Conservation (phyloP, 2,888 invertebrate species). For the Drosophila helvetica region DNA sequence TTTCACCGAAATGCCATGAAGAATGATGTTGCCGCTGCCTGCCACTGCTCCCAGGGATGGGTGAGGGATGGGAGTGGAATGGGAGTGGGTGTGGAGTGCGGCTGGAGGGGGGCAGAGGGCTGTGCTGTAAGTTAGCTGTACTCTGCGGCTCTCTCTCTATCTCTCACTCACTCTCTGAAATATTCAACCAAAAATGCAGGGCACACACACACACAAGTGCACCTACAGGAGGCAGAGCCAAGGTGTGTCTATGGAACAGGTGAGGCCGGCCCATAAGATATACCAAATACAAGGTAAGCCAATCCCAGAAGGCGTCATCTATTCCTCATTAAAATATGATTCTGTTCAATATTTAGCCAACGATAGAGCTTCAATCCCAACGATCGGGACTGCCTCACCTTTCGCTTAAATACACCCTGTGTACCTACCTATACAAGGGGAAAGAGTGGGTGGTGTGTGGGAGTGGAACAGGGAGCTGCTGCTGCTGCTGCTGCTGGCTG, state of each 20-base stretch:
- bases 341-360: not conserved
- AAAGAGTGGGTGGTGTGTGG: slow-evolving; percentile 2
- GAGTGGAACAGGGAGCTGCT: slow-evolving; percentile 14
- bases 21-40: slow-evolving; percentile 60
- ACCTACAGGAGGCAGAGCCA: slow-evolving; percentile 19
- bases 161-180: slow-evolving; percentile 53
- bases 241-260: not conserved
- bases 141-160: slow-evolving; percentile 25
- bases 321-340: not conserved
- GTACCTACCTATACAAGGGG: slow-evolving; percentile 62
- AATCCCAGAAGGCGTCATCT: not conserved
- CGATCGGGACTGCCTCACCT: not conserved
- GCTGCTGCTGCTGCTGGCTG: slow-evolving; percentile 59
- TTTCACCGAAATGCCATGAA: slow-evolving; percentile 77
- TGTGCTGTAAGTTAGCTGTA: slow-evolving; percentile 54
- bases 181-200: slow-evolving; percentile 74
- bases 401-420: not conserved
- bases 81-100: slow-evolving; percentile 2
- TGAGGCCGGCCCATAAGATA: not conserved
- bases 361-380: not conserved
- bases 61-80: not conserved
- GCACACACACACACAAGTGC: slow-evolving; percentile 36
- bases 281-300: not conserved
- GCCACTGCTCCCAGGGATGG: slow-evolving; percentile 29
- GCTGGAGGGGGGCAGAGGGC: not conserved